A percentile compares a stretch with the other conserved stretches of the same genome.
phyloP scores from a whole-genome alignment of 1,140 invertebrate species.

The Tetragnatha versicolor region DNA sequence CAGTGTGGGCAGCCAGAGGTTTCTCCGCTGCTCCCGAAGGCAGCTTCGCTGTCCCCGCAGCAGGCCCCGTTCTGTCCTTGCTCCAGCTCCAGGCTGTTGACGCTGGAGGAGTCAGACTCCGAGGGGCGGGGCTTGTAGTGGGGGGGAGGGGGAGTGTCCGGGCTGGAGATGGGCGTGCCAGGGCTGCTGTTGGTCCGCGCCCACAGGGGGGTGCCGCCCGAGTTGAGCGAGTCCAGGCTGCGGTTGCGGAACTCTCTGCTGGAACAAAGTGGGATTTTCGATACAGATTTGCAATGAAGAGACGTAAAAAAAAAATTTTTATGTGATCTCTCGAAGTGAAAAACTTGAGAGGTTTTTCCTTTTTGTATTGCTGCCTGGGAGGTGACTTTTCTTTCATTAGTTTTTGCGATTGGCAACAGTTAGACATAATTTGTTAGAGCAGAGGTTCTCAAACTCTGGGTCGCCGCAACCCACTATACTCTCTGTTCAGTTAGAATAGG shows the following conservation, averaged over 20 bases:
- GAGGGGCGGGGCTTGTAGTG: conserved; percentile 67
- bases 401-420: too few species aligned
- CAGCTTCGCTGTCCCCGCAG: conserved; percentile 5
- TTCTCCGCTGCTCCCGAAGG: conserved; percentile 7
- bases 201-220: conserved; percentile 23
- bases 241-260: conserved; percentile 40
- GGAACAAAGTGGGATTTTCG: background rate
- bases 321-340: too few species aligned
- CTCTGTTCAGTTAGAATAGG: too few species aligned
- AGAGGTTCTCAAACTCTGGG: too few species aligned
- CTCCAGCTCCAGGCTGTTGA: conserved; percentile 77
- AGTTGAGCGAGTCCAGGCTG: conserved; percentile 42
- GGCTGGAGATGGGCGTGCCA: conserved; percentile 69
- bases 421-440: too few species aligned
- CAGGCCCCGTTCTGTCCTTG: conserved; percentile 57
- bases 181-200: conserved; percentile 63
- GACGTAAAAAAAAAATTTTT: background rate
- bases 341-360: too few species aligned
- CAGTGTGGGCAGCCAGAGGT: conserved; percentile 19
- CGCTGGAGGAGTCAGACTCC: conserved; percentile 77
- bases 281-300: background rate
- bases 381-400: too few species aligned
- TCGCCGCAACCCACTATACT: too few species aligned
- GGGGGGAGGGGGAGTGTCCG: conserved; percentile 67
- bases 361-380: too few species aligned